Conservation (phyloP, 2,113 vertebrate species). For the Gulo gulo region DNA sequence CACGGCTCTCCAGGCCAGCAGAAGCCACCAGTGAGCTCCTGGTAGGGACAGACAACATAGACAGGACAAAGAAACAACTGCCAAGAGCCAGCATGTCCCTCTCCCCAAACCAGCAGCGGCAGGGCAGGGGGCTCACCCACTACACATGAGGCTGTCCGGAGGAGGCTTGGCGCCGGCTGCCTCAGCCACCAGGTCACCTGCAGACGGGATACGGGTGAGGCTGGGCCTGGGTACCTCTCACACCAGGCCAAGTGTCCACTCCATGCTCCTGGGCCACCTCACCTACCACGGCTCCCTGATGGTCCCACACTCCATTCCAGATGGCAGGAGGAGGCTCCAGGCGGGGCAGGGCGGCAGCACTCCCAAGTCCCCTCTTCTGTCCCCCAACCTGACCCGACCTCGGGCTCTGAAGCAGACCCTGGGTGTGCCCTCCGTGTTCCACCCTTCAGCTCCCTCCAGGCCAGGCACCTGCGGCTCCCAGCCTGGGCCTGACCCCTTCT, state of each 20-base stretch:
- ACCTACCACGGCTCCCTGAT: not conserved
- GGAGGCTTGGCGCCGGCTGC: constrained; percentile 83
- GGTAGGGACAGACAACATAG: not conserved
- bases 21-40: constrained; percentile 88
- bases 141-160: constrained; percentile 90
- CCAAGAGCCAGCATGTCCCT: accelerated
- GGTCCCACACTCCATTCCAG: not conserved
- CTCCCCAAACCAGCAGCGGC: not conserved
- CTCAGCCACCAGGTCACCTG: constrained; percentile 90
- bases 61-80: accelerated
- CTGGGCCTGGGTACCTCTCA: not conserved
- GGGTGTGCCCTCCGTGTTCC: not conserved
- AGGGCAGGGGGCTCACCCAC: constrained; percentile 86
- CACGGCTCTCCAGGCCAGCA: constrained; percentile 86
- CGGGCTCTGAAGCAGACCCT: not conserved
- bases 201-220: not conserved
- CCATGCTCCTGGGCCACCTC: not conserved
- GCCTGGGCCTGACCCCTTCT: not conserved
- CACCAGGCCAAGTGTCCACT: not conserved
- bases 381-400: too few species aligned
- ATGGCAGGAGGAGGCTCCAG: not conserved
- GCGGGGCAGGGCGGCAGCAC: accelerated
- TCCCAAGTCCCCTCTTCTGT: not conserved
- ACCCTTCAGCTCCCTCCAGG: not conserved
- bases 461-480: accelerated